Evolutionary conservation across 2,113 vertebrate genomes (phyloP).

Genomic region (Silurus asotus): DNA sequence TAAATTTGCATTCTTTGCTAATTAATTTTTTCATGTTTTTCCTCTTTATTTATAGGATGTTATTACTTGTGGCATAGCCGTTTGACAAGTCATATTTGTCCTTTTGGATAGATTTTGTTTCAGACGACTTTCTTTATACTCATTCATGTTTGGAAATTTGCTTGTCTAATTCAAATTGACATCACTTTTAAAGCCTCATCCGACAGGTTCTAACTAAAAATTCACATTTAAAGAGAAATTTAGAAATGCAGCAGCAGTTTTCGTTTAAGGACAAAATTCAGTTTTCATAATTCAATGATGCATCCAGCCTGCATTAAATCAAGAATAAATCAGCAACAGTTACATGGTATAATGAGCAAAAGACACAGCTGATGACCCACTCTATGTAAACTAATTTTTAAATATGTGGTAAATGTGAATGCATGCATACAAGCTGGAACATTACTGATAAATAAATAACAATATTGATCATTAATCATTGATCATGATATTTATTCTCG

Average conservation of each 20-base stretch:
- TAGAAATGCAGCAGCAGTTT: not conserved
- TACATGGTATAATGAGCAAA: not conserved
- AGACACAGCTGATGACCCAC: not conserved
- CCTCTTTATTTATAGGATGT: not conserved
- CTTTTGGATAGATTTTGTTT: not conserved
- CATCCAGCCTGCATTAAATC: not conserved
- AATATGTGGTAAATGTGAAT: not conserved
- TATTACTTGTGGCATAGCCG: not conserved
- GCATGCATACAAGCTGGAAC: not conserved
- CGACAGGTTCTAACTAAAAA: not conserved
- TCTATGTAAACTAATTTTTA: not conserved
- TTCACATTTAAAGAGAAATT: not conserved
- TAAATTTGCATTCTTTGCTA: not conserved
- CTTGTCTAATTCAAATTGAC: not conserved
- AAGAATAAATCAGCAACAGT: not conserved
- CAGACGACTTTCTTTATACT: not conserved
- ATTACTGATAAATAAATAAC: too few species aligned
- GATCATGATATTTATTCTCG: not conserved
- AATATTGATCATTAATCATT: not conserved
- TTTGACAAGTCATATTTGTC: not conserved
- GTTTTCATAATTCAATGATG: too few species aligned
- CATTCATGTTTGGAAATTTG: not conserved
- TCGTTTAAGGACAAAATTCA: not conserved
- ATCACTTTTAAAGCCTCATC: not conserved
- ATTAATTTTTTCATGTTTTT: not conserved